Evolutionary conservation across 2,113 vertebrate species (phyloP), one percentile per base, ranked within the genome.

Genomic region (Glaucidium brasilianum): DNA sequence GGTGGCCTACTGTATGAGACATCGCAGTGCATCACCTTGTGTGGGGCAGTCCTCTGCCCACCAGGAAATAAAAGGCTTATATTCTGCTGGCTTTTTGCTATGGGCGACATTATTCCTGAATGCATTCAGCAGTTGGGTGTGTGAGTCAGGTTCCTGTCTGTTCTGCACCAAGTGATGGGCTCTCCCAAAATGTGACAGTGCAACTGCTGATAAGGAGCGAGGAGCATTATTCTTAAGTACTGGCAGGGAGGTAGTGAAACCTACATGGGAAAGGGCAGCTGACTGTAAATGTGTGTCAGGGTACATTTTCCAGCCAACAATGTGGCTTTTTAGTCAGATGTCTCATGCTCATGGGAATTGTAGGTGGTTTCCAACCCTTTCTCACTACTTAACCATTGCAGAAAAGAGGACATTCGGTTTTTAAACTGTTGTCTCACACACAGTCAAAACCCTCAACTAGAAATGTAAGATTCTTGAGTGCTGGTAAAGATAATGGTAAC

Each of bases 321-420:
- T 68, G 79, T 58, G 88, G 79, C 39, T 78, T 94, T 86, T 86
- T 49, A 52, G 60, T 84, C 60, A 58, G 32, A 85, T 82, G n/a
- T 76, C 22, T 79, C 39, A 50, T 32, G 69, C 18, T 92, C 1
- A 50, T 0, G 2, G 84, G 91, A 91, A 85, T 7, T 45, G n/a
- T 85, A 87, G 96, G 97, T 92, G 74, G 17, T 96, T 97, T 96
- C 97, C 89, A 68, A 0, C 66, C n/a, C 29, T 68, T 78, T 67
- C 47, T 92, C 2, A 0, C 67, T 77, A 73, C 16, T 64, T 84
- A 41, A 10, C 11, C 23, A 4, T 30, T 53, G 37, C 75, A 78
- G 55, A 85, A 84, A 92, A 93, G 75, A 58, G 71, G 15, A 83
- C 3, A 0, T 90, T 53, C 2, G 4, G 8, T 18, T 89, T 89